A percentile compares a stretch with the other conserved stretches of the same genome.
phyloP scores from a whole-genome alignment of 2,797 vertebrate species.

The Phalanger gymnotis region DNA sequence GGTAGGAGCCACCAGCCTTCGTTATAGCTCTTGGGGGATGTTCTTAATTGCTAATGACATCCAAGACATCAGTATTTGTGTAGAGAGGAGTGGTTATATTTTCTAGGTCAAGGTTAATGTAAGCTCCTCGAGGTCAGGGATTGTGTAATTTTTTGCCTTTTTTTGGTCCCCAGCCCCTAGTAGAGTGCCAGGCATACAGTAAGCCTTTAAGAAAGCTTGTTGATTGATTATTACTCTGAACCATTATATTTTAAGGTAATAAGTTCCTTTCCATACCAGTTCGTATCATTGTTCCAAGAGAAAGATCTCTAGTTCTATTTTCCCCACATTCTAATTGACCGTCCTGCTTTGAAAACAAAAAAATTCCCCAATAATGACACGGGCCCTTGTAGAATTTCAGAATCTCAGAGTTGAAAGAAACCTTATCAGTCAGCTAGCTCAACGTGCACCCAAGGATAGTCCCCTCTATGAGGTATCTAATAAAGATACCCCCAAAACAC shows the following conservation, averaged over 20 bases:
- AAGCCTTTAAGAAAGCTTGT: neutral
- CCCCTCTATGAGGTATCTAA: neutral
- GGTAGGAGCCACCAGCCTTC: neutral
- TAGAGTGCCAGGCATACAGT: neutral
- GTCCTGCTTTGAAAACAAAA: neutral
- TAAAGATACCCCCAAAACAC: neutral
- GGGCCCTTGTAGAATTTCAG: neutral
- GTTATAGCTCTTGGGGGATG: conserved; percentile 9
- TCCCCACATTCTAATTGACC: neutral
- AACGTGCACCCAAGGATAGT: neutral
- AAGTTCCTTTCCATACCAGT: neutral
- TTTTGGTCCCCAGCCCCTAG: neutral
- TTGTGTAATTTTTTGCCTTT: neutral
- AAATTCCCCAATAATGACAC: neutral
- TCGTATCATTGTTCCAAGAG: neutral
- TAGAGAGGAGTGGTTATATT: neutral
- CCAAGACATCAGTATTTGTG: neutral
- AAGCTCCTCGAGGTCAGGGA: neutral
- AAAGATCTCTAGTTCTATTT: neutral
- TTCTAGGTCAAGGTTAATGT: neutral
- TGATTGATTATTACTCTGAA: neutral
- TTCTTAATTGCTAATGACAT: conserved; percentile 23
- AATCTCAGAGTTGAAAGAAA: neutral
- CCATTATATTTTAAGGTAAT: neutral
- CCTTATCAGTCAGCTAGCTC: neutral